These are phyloP conservation scores for Drosophila nigromelanica DNA, from an alignment of 1,140 invertebrate genomes.

Conservation along the genomic window DNA sequence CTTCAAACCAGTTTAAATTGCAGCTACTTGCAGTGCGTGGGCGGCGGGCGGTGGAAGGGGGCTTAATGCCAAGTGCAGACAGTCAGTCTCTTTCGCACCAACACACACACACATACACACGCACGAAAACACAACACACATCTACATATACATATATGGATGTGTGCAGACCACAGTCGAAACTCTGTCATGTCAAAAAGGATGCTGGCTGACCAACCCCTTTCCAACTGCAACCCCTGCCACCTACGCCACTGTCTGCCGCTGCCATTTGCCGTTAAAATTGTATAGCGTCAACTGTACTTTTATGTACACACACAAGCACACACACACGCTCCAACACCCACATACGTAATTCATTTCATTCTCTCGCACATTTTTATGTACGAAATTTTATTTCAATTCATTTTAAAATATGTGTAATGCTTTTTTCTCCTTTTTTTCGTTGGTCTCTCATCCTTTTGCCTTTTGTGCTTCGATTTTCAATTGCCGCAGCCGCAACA, in stretches of 20 bases:
- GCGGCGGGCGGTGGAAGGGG: background rate
- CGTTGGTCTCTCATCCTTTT: conserved; percentile 56
- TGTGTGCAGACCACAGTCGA: conserved; percentile 32
- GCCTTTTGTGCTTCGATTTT: conserved; percentile 68
- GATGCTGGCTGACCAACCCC: conserved; percentile 44
- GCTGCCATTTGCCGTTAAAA: conserved; percentile 68
- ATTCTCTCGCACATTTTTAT: conserved; percentile 68
- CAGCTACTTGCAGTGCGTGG: conserved; percentile 53
- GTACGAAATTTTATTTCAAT: conserved; percentile 80
- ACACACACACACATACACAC: conserved; percentile 36
- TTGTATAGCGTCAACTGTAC: conserved; percentile 79
- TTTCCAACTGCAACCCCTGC: conserved; percentile 14
- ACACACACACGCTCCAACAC: conserved; percentile 4
- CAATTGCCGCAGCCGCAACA: conserved; percentile 50
- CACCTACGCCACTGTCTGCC: conserved; percentile 20
- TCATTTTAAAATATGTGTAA: conserved; percentile 81
- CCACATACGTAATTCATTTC: conserved; percentile 46
- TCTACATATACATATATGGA: conserved; percentile 3
- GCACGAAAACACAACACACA: conserved; percentile 27
- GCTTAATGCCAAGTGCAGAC: conserved; percentile 33
- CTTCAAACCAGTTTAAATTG: conserved; percentile 57
- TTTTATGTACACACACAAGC: conserved; percentile 47
- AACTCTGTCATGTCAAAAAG: conserved; percentile 52
- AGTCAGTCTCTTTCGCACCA: conserved; percentile 51
- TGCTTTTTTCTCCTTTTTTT: conserved; percentile 36